A percentile compares a stretch with the other conserved stretches of the same genome.
Conservation (phyloP, 1,140 invertebrate species). For the Bombus difficillimus region DNA sequence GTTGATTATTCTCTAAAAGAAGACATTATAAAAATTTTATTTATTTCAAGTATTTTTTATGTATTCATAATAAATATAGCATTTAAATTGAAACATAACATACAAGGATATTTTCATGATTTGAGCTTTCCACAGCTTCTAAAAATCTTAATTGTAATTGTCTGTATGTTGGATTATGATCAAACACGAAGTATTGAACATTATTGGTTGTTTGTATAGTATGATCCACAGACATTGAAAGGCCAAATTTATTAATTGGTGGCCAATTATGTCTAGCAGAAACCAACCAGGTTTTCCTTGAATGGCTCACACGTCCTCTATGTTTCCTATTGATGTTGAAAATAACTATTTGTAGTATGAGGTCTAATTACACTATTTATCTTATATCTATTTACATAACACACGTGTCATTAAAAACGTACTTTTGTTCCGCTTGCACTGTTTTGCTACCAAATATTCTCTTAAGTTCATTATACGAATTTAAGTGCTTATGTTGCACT, state of each 20-base stretch:
- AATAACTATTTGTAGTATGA: slow-evolving; percentile 29
- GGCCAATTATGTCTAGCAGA: slow-evolving; percentile 87
- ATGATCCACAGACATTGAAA: slow-evolving; percentile 89
- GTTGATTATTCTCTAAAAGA: slow-evolving; percentile 87
- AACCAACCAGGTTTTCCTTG: slow-evolving; percentile 87
- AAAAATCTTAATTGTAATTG: slow-evolving; percentile 89
- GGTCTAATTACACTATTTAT: background rate
- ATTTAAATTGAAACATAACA: slow-evolving; percentile 65
- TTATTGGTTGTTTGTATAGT: slow-evolving; percentile 77
- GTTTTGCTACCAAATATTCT: slow-evolving; percentile 93
- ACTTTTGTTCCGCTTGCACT: slow-evolving; percentile 87
- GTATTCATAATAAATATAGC: background rate
- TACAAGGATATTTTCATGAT: slow-evolving; percentile 92
- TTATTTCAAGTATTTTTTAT: background rate
- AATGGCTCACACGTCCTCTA: slow-evolving; percentile 82
- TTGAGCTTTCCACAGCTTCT: slow-evolving; percentile 90
- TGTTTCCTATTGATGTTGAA: slow-evolving; percentile 84
- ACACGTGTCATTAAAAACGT: slow-evolving; percentile 56
- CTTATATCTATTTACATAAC: background rate
- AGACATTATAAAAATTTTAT: slow-evolving; percentile 4
- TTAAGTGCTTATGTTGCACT: slow-evolving; percentile 89
- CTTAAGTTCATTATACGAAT: slow-evolving; percentile 92
- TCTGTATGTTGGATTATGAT: slow-evolving; percentile 91
- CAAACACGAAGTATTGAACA: slow-evolving; percentile 89
- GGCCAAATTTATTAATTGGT: slow-evolving; percentile 86